Percentiles rank a stretch among this genome's conserved stretches.
Conservation (phyloP, 2,888 invertebrate species). For the Cheilosia vernalis region DNA sequence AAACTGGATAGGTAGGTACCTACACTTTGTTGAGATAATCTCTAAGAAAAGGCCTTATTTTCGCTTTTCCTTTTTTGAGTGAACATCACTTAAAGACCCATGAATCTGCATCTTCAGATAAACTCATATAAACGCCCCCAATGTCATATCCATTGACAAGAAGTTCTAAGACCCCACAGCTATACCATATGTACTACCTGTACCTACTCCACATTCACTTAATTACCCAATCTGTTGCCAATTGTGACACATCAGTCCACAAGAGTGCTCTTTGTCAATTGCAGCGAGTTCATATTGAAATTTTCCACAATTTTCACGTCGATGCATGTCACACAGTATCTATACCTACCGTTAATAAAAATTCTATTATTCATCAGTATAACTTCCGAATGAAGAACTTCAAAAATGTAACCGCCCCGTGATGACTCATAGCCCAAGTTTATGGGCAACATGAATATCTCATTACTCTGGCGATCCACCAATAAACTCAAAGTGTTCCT, state of each 20-base stretch:
- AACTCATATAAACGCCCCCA: too few relatives aligned
- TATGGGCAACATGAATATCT: conserved; percentile 14
- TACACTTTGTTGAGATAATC: too few relatives aligned
- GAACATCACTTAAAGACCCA: too few relatives aligned
- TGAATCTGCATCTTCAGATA: too few relatives aligned
- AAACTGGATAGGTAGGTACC: too few relatives aligned
- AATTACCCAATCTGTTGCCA: conserved; percentile 1
- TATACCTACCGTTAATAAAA: conserved; percentile 1
- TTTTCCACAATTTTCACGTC: conserved; percentile 31
- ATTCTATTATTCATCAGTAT: conserved; percentile 15
- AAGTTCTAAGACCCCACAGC: too few relatives aligned
- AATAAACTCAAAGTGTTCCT: conserved; percentile 44
- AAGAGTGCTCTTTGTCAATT: conserved; percentile 3
- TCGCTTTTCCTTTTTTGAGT: too few relatives aligned
- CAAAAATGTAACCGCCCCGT: conserved; percentile 44
- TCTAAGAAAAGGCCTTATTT: too few relatives aligned
- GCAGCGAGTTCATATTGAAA: conserved; percentile 7
- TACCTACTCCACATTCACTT: not conserved
- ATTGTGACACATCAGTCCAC: conserved; percentile 42
- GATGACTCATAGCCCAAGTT: conserved; percentile 66
- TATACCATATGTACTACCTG: too few relatives aligned
- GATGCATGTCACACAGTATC: conserved; percentile 23
- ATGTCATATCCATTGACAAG: too few relatives aligned
- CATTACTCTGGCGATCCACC: conserved; percentile 28
- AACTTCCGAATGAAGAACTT: not conserved